Evolutionary conservation across 2,797 vertebrate genomes (phyloP).

Genomic region (Gallirallus australis): DNA sequence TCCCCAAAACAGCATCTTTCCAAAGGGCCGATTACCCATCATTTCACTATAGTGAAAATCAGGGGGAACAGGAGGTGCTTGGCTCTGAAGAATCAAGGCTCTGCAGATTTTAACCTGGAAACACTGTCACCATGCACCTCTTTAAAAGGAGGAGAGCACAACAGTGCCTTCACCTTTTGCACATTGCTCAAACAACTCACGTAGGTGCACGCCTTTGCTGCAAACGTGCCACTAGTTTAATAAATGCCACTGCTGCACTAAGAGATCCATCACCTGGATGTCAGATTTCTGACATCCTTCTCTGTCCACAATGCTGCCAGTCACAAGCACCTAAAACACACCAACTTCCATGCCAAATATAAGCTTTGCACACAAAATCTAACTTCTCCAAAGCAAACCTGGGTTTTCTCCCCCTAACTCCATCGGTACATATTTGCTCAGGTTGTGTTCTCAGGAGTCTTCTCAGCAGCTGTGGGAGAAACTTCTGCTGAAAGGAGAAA

Average conservation of each 20-base stretch:
- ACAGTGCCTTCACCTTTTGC: not conserved
- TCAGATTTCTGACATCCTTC: not conserved
- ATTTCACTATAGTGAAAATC: rapidly evolving
- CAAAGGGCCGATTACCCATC: not conserved
- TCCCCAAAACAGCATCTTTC: not conserved
- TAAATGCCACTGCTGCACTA: not conserved
- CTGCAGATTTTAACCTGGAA: not conserved
- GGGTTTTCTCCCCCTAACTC: not conserved
- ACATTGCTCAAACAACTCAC: not conserved
- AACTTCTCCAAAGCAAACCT: not conserved
- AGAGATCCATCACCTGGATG: not conserved
- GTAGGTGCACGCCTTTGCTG: too few relatives aligned
- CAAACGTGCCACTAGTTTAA: not conserved
- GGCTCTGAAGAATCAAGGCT: not conserved
- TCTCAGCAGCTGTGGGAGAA: not conserved
- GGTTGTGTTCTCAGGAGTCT: not conserved
- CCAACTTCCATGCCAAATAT: not conserved
- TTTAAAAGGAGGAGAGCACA: too few relatives aligned
- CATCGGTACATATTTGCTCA: not conserved
- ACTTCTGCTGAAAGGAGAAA: not conserved
- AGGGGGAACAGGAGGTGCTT: not conserved
- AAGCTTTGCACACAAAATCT: not conserved
- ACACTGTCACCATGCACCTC: rapidly evolving
- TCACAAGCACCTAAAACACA: not conserved
- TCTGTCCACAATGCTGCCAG: not conserved